Base-by-base conservation (phyloP, 2,797 vertebrate species). In the Capromys pilorides region DNA sequence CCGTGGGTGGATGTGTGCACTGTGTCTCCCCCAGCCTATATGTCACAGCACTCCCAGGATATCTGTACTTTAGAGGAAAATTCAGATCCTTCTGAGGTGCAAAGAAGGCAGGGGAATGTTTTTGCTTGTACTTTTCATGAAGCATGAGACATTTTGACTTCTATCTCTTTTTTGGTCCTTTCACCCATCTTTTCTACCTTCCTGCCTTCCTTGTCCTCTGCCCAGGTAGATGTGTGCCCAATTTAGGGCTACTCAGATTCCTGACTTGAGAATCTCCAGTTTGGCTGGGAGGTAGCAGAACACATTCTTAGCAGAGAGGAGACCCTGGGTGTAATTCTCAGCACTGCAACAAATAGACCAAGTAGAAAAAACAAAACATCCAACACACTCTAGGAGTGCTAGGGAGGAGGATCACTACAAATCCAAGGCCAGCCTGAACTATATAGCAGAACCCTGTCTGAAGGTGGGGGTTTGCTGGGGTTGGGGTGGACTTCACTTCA, bases 41-140 rank as follows among this genome's bases (percentile, higher is more conserved):
- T 4, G 82, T 36, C 5, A 82, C 12, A 24, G 5, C 12, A 21
- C 33, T 59, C 33, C 0, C 0, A 16, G 83, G 36, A 75, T 49
- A 16, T 41, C 59, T n/a, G 5, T 8, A 9, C 36, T 54, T 22
- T 33, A 28, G 1, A 61, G 87, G 33, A 41, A 71, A 51, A 26
- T 59, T 13, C 36, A 69, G 24, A 14, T 28, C 0, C 0, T 5
- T 1, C 3, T 6, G 31, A 64, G 6, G 36, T 51, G 8, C 36
- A 89, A 88, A 39, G 21, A 69, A 91, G 39, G 51, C 33, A 24
- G 62, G 45, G 66, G 91, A 78, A 24, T 16, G 7, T 45, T 61
- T 79, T 62, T 41, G 4, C 62, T 80, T 49, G 18, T 92, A 36
- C 33, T 87, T 71, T 77, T 39, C 57, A 45, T 9, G 81, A 78